These are phyloP conservation scores for Perca flavescens DNA, from an alignment of 2,113 vertebrate species.

Conservation along the genomic window DNA sequence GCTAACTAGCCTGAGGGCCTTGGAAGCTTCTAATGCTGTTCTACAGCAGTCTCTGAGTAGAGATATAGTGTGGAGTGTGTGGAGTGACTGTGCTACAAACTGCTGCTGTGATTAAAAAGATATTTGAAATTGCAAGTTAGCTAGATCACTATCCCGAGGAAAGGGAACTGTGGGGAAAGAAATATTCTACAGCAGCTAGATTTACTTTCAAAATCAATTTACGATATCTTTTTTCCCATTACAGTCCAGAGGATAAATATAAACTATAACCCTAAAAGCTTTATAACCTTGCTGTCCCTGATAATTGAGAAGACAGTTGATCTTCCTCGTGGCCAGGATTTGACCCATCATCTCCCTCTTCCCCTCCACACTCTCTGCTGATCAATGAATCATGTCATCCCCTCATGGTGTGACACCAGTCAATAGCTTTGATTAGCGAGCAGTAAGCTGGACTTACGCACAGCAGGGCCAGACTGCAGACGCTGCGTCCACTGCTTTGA, in stretches of 20 bases:
- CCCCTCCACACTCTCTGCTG: constrained; percentile 39
- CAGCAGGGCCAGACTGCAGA: constrained; percentile 57
- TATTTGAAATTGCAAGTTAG: constrained; percentile 36
- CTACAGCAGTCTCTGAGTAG: constrained; percentile 18
- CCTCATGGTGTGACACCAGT: constrained; percentile 73
- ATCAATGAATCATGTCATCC: constrained; percentile 66
- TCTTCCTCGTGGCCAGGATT: constrained; percentile 9
- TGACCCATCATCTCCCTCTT: constrained; percentile 28
- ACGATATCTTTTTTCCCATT: constrained; percentile 8
- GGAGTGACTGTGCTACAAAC: constrained; percentile 13
- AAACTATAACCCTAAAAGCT: not conserved
- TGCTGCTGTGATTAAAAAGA: constrained; percentile 53
- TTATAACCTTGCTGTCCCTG: not conserved
- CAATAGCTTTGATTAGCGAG: constrained; percentile 80
- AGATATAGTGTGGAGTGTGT: constrained; percentile 17
- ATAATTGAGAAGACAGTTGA: not conserved
- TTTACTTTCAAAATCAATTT: constrained; percentile 2
- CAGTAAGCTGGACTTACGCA: constrained; percentile 62
- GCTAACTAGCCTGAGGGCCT: constrained; percentile 40
- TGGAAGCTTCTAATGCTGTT: constrained; percentile 31
- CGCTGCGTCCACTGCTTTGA: constrained; percentile 48
- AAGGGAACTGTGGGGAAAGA: not conserved
- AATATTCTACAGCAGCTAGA: constrained; percentile 1
- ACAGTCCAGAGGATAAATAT: not conserved
- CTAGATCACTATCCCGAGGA: constrained; percentile 39